Conservation (phyloP, 2,797 vertebrate species). For the Peromyscus aztecus region DNA sequence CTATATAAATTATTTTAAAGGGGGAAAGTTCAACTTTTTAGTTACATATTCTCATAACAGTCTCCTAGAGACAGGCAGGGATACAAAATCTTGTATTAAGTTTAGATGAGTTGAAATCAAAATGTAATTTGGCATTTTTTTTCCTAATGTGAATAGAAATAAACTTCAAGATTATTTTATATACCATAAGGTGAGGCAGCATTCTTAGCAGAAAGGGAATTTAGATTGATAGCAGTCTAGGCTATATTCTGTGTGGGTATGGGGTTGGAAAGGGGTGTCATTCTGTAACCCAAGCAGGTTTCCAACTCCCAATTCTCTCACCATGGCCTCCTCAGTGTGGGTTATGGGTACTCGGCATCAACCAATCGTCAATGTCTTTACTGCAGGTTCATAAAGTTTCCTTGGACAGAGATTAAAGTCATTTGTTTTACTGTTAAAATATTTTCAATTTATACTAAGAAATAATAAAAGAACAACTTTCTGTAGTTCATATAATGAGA, state of each 20-base stretch:
- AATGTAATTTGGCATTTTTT: not conserved
- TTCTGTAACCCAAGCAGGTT: not conserved
- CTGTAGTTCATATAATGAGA: not conserved
- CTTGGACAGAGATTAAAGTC: not conserved
- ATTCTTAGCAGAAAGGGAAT: not conserved
- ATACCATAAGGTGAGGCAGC: not conserved
- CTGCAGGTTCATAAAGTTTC: not conserved
- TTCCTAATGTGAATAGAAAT: not conserved
- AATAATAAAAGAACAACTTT: not conserved
- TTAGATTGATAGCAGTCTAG: not conserved
- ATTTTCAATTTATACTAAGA: not conserved
- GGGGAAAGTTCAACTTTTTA: not conserved
- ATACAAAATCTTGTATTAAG: constrained; percentile 11
- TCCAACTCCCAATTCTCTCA: not conserved
- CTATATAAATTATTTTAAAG: not conserved
- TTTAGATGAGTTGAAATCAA: not conserved
- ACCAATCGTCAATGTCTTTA: not conserved
- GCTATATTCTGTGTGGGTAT: not conserved
- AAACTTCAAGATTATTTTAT: not conserved
- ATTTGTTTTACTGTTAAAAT: not conserved
- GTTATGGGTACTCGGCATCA: not conserved
- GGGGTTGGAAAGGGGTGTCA: not conserved
- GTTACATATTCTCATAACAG: not conserved
- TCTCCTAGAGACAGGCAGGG: not conserved
- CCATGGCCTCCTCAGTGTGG: not conserved